These are phyloP conservation scores for Dromius quadrimaculatus DNA, from an alignment of 2,888 invertebrate genomes.

Conservation along the genomic window DNA sequence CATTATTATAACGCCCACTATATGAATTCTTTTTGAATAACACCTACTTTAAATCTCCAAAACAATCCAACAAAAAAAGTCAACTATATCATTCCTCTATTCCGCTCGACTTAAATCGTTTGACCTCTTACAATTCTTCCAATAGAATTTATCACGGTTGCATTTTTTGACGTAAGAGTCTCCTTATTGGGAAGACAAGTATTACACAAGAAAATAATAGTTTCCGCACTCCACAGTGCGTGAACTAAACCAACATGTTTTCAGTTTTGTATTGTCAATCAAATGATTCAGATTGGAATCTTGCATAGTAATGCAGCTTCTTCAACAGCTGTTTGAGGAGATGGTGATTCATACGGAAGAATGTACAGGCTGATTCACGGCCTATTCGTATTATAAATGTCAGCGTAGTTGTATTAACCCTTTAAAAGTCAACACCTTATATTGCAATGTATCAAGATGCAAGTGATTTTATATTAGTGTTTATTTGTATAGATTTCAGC, in stretches of 20 bases:
- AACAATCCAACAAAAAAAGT: conserved; percentile 11
- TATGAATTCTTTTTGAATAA: conserved; percentile 2
- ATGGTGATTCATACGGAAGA: background rate
- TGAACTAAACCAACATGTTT: background rate
- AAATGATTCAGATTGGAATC: background rate
- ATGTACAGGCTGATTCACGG: too few species aligned
- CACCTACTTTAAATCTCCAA: conserved; percentile 9
- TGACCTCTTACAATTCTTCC: background rate
- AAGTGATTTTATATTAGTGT: too few species aligned
- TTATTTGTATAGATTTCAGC: too few species aligned
- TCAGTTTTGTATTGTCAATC: conserved; percentile 10
- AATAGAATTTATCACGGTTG: background rate
- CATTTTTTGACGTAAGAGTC: conserved; percentile 1
- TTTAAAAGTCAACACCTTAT: too few species aligned
- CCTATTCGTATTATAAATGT: too few species aligned
- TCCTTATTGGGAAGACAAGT: conserved; percentile 4
- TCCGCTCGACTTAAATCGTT: background rate
- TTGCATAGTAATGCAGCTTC: background rate
- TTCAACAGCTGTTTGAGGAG: background rate
- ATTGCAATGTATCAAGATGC: too few species aligned
- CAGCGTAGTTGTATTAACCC: too few species aligned
- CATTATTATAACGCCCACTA: conserved; percentile 8
- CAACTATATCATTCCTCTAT: conserved; percentile 21
- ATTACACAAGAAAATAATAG: background rate
- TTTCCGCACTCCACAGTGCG: background rate